Base-by-base conservation (phyloP, 2,888 invertebrate genomes). In the Seira ritae region DNA sequence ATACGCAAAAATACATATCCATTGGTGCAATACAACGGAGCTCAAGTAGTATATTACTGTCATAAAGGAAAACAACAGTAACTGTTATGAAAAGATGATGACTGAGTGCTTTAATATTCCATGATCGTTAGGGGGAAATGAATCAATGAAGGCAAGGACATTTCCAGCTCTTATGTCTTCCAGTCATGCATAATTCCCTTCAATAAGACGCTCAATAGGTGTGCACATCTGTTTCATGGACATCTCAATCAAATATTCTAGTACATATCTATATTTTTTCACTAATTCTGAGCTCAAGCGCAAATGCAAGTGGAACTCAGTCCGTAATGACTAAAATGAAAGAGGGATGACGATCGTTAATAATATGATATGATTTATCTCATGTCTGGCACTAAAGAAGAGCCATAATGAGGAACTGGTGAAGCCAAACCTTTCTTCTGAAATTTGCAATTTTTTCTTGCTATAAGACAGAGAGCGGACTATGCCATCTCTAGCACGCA, bases 111-210 rank as follows among this genome's bases (percentile, higher is more conserved):
- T 31, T 31, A 2, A 31, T 31, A 31, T 31, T 31, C 31, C 31
- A 8, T 31, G 31, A 31, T 31, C 55, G 12, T 55, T 15, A 55
- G 17, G 15, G 12, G 12, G 15, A 55, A 55, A 2, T 8, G 12
- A 17, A 31, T 4, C 8, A 31, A 31, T 31, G 8, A 12, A 55
- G 55, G 17, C 55, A 55, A 55, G 55, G 55, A 55, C 55, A 55
- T 12, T 55, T 55, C 17, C n/a, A 17, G 15, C 31, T 31, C 31
- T n/a, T 2, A 31, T 55, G 55, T 55, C 15, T 55, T 12, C 17
- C 55, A 55, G 55, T 55, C 55, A 55, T 55, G 55, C 55, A 55
- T 17, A 55, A 17, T 55, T 55, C 55, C 55, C 12, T 55, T 55
- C 17, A 12, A 55, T 55, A 31, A 8, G 31, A 31, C 31, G 31